Conservation (phyloP, 2,113 vertebrate species). For the Lanius collurio region DNA sequence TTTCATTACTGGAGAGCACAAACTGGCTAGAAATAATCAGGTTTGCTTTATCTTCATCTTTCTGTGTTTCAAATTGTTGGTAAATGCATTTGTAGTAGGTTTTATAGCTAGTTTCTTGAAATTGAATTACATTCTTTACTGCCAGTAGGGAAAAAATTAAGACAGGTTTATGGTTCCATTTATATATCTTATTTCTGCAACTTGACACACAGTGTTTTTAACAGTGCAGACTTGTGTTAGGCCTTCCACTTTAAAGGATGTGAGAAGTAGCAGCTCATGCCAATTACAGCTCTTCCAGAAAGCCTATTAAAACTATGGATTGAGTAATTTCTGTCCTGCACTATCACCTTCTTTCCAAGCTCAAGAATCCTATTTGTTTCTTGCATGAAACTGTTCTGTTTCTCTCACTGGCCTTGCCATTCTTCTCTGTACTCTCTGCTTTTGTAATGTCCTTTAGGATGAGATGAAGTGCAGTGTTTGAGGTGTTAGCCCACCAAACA, state of each 20-base stretch:
- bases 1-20: conserved; percentile 84
- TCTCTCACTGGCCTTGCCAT: conserved; percentile 6
- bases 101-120: neutral
- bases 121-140: neutral
- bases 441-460: conserved; percentile 15
- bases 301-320: neutral
- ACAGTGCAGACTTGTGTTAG: neutral
- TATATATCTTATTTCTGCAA: neutral
- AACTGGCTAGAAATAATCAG: conserved; percentile 89
- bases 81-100: neutral
- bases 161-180: neutral
- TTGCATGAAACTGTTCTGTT: neutral
- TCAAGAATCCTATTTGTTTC: neutral
- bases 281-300: neutral
- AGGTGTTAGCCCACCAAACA: conserved; percentile 39
- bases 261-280: neutral
- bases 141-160: neutral
- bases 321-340: neutral
- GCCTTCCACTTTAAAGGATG: neutral
- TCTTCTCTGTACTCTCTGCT: conserved; percentile 45
- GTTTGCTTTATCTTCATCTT: conserved; percentile 61
- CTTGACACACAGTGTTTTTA: neutral
- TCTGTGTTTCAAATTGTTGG: neutral
- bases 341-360: neutral
- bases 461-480: conserved; percentile 8